Base-by-base conservation (phyloP, 2,113 vertebrate genomes). In the Dermatemys mawii region DNA sequence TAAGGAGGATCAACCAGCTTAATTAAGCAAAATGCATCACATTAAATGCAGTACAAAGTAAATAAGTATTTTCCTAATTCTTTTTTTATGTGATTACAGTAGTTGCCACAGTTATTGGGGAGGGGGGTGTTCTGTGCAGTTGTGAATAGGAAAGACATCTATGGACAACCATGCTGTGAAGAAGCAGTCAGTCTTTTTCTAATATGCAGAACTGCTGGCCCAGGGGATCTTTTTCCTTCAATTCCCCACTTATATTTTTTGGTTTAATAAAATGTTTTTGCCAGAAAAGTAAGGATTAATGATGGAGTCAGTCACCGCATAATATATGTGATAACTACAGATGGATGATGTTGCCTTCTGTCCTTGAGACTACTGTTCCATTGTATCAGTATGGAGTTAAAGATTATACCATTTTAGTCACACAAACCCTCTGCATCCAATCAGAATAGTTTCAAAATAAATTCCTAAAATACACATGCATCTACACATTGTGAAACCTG, bases 121-220 rank as follows among this genome's bases (percentile, higher is more conserved):
- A 41, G 11, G 49, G 12, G 35, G 60, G 54, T 46, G 32, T 41
- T 17, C 29, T 84, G 9, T 41, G 50, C 29, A 19, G 4, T 11
- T 83, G 26, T 54, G 75, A 84, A 54, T n/a, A n/a, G 46, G 60
- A 60, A 73, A 78, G 78, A 60, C 16, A 44, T 5, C 21, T 22
- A 29, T 78, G 32, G 75, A 22, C 19, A 8, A 57, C 41, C 1
- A 3, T 21, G 53, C 11, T 21, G 29, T 82, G 81, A 57, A 29
- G 51, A 55, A 55, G 22, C 29, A 55, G 53, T n/a, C 17, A 67
- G 14, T 63, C 14, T 6, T 17, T 49, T 50, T 8, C 11, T 16
- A n/a, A 35, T n/a, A 8, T 6, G 14, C 11, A 55, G 29, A n/a
- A 29, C 0, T 2, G 9, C 50, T 63, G 70, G 41, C 48, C 5